Percentiles rank a stretch among this genome's conserved stretches.
phyloP scores from a whole-genome alignment of 2,797 vertebrate species.

The Capromys pilorides region DNA sequence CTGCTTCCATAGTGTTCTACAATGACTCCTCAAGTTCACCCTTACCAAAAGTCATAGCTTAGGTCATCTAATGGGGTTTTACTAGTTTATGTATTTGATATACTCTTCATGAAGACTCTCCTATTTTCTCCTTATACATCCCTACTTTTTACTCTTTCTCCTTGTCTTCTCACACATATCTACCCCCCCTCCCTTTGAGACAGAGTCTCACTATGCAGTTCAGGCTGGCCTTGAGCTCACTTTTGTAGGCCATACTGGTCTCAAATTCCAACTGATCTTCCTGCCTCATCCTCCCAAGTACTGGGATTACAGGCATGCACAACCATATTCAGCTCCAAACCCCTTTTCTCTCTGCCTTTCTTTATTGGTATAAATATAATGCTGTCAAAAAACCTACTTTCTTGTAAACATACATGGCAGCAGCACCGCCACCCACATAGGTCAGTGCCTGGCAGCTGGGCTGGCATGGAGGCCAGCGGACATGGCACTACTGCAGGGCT shows the following conservation, averaged over 20 bases:
- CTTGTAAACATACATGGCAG: background rate
- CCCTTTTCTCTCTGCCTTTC: background rate
- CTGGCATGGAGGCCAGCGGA: conserved; percentile 55
- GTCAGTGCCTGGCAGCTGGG: too few species aligned
- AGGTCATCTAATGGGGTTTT: background rate
- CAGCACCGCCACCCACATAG: too few species aligned
- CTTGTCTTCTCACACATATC: background rate
- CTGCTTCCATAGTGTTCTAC: background rate
- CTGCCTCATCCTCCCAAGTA: too few species aligned
- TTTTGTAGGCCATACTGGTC: too few species aligned
- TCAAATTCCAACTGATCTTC: too few species aligned
- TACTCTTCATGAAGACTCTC: background rate
- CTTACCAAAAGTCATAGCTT: background rate
- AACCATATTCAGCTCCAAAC: background rate
- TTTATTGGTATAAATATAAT: background rate
- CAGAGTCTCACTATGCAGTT: too few species aligned
- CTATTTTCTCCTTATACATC: background rate
- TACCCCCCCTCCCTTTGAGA: too few species aligned
- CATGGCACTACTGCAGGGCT: conserved; percentile 82
- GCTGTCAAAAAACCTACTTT: background rate
- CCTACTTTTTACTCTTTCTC: background rate
- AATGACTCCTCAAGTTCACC: background rate
- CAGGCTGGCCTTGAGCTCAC: too few species aligned
- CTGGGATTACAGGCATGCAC: too few species aligned
- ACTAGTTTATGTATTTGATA: background rate